These are phyloP conservation scores for Conus betulinus DNA, from an alignment of 1,140 invertebrate species.

Conservation along the genomic window DNA sequence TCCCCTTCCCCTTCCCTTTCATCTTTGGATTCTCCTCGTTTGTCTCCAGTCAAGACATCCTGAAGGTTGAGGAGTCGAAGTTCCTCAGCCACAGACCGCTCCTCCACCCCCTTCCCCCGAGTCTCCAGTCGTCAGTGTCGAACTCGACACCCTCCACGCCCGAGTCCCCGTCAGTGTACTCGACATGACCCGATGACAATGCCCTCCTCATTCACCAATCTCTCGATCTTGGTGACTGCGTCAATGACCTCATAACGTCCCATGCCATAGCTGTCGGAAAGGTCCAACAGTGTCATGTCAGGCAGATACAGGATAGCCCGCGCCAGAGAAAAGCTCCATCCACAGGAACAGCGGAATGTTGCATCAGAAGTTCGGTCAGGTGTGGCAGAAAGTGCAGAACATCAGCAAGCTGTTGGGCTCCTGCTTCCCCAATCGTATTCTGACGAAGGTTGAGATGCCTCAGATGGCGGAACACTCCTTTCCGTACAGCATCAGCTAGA, in stretches of 20 bases:
- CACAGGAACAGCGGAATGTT: neutral
- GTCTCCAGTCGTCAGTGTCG: too few species aligned
- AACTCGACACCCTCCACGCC: too few species aligned
- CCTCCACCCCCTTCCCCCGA: neutral
- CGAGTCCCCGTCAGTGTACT: neutral
- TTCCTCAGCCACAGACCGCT: neutral
- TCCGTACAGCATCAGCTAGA: neutral
- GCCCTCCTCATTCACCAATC: neutral
- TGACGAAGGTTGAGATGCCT: slow-evolving; percentile 31
- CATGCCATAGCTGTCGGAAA: slow-evolving; percentile 29
- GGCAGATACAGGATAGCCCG: neutral
- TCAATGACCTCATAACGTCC: neutral
- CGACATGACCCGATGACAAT: neutral
- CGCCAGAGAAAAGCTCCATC: neutral
- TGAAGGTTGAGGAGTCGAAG: neutral
- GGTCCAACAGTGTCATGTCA: slow-evolving; percentile 20
- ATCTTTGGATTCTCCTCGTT: neutral
- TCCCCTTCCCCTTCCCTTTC: neutral
- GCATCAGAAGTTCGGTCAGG: slow-evolving; percentile 13
- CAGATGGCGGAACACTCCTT: slow-evolving; percentile 19
- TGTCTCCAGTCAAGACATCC: neutral
- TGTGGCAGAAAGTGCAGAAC: neutral
- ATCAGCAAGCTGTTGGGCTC: neutral
- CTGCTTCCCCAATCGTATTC: neutral
- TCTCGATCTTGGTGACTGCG: neutral